Evolutionary conservation across 2,113 vertebrate genomes (phyloP), one percentile per base, ranked within the genome.

Genomic region (Zosterops pallidus): DNA sequence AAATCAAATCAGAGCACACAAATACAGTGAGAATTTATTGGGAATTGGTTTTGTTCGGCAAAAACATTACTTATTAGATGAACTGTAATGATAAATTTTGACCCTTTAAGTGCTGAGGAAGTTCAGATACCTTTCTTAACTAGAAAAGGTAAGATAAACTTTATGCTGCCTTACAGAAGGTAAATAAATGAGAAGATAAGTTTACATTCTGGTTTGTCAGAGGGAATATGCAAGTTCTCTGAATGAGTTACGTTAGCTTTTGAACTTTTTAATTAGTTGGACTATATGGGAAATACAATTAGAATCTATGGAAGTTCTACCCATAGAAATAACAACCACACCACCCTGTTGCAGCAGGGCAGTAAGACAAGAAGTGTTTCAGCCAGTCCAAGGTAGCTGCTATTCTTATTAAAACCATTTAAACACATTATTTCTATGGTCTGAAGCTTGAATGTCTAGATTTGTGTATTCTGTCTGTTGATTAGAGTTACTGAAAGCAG

Each of bases 11-110:
- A 98, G 94, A 98, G 98, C 98, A 98, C 99, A 99, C 98, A 99
- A 99, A 99, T 99, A 99, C 98, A 99, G 98, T 98, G 98, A 98
- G 98, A 99, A 99, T 99, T 99, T 99, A 99, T 99, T 99, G 99
- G 98, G 99, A 99, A 99, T 99, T 99, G 98, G 98, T 99, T 99
- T 99, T 99, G 99, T 99, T 99, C 98, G 98, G 98, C 98, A 99
- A 99, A 99, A 99, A 98, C 98, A 98, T 98, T 98, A 99, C 99
- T 99, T 99, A 99, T 99, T 98, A 99, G 99, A 98, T 98, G 98
- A 98, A 98, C 98, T 96, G 98, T 98, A 98, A 98, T 97, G 97
- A 98, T 98, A 99, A 98, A 99, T 99, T 98, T 99, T 98, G 98
- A 98, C 98, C 98, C 97, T 98, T 98, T 98, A 98, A 97, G 96